Conservation (phyloP, 2,888 invertebrate genomes). For the Cinara cedri region DNA sequence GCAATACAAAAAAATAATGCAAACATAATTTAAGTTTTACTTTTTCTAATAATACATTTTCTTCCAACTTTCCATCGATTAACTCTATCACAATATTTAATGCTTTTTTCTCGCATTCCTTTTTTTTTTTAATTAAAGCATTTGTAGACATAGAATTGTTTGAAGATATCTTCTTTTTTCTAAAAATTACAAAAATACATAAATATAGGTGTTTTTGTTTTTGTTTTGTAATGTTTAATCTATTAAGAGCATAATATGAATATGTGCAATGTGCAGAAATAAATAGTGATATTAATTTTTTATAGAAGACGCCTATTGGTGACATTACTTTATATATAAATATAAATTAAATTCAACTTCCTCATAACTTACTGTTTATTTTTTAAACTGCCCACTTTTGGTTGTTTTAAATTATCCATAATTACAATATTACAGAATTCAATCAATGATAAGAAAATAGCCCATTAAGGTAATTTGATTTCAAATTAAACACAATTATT, state of each 20-base stretch:
- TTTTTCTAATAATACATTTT: slow-evolving; percentile 64
- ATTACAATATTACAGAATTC: no score
- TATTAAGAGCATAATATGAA: no score
- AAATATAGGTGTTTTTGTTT: not conserved
- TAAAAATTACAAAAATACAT: not conserved
- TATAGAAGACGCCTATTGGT: no score
- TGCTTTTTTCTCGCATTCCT: slow-evolving; percentile 76
- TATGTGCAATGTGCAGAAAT: no score
- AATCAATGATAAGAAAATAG: no score
- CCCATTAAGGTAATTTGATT: no score
- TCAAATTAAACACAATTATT: no score
- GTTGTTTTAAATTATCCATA: not conserved
- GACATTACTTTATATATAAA: no score
- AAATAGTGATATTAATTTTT: no score
- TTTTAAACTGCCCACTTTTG: not conserved
- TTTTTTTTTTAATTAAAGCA: slow-evolving; percentile 67
- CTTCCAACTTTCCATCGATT: slow-evolving; percentile 68
- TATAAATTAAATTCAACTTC: no score
- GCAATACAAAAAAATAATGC: not conserved
- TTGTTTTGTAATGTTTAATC: no score
- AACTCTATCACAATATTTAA: slow-evolving; percentile 75
- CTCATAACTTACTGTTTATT: not conserved
- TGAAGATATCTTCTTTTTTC: not conserved
- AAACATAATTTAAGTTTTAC: slow-evolving; percentile 61
- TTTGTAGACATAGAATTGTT: no score